phyloP scores from a whole-genome alignment of 1,140 invertebrate species.

The Plodia interpunctella region DNA sequence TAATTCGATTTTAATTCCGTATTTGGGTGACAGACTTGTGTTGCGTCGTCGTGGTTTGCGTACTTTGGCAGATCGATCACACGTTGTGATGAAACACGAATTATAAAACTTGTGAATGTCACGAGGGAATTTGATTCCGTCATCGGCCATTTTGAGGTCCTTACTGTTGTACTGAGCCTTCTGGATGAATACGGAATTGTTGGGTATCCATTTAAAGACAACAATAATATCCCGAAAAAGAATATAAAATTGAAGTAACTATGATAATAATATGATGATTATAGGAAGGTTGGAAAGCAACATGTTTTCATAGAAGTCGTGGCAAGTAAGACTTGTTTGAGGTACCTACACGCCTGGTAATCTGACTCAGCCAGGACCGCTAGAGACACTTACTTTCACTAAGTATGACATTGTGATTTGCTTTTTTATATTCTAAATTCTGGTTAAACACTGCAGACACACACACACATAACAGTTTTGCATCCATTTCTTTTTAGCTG shows the following conservation, averaged over 20 bases:
- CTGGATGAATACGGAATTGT: too few relatives aligned
- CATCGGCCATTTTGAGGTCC: too few relatives aligned
- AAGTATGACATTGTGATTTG: background rate
- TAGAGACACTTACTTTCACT: slow-evolving; percentile 21
- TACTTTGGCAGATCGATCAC: background rate
- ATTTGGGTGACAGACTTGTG: background rate
- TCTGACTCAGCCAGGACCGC: slow-evolving; percentile 17
- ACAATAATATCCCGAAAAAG: too few relatives aligned
- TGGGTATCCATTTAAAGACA: too few relatives aligned
- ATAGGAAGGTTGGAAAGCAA: background rate
- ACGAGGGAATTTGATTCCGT: too few relatives aligned
- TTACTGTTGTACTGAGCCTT: too few relatives aligned
- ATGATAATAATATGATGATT: too few relatives aligned
- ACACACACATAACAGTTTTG: too few relatives aligned
- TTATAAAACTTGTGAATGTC: slow-evolving; percentile 1
- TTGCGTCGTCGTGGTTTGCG: background rate
- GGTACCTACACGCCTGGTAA: background rate
- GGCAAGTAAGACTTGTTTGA: background rate
- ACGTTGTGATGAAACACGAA: background rate
- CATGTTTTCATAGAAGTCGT: background rate
- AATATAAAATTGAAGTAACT: too few relatives aligned
- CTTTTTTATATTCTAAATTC: background rate
- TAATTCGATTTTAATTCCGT: background rate
- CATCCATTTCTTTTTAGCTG: too few relatives aligned
- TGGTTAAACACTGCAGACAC: too few relatives aligned